These are phyloP conservation scores for Noctua pronuba DNA, from an alignment of 2,888 invertebrate species.

Conservation along the genomic window DNA sequence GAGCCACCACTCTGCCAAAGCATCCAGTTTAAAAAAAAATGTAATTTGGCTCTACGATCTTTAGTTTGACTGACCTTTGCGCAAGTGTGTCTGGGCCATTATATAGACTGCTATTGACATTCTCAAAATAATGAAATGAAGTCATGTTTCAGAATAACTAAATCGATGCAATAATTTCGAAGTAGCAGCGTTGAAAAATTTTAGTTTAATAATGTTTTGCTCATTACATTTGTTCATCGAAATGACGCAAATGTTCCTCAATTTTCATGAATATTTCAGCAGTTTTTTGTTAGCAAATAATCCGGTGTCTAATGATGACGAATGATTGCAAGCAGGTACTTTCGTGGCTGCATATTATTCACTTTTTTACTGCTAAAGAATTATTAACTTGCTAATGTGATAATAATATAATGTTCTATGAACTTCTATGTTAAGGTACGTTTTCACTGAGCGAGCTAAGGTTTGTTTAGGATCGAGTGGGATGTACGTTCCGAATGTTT, in stretches of 20 bases:
- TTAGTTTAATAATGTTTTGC: not conserved
- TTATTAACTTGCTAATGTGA: conserved; percentile 64
- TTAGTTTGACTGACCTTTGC: not conserved
- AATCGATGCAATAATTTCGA: not conserved
- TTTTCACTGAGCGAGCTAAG: conserved; percentile 25
- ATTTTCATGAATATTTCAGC: conserved; percentile 17
- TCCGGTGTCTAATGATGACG: conserved; percentile 42
- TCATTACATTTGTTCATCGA: not conserved
- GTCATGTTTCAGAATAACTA: not conserved
- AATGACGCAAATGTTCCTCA: conserved; percentile 22
- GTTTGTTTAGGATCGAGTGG: not conserved
- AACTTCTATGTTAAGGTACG: conserved; percentile 52
- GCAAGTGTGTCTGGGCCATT: not conserved
- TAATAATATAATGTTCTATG: conserved; percentile 55
- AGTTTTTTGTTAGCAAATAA: conserved; percentile 20
- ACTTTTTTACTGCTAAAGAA: conserved; percentile 66
- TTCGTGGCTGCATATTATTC: conserved; percentile 42
- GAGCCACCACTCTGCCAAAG: no score
- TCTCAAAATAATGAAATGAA: not conserved
- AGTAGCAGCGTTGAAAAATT: not conserved
- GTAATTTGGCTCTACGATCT: not conserved
- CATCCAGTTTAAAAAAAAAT: not conserved
- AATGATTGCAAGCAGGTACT: conserved; percentile 53
- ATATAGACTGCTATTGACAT: not conserved
- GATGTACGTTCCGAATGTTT: not conserved